Percentiles rank a stretch among this genome's conserved stretches.
Conservation (phyloP, 2,113 vertebrate species). For the Lethenteron camtschaticum region DNA sequence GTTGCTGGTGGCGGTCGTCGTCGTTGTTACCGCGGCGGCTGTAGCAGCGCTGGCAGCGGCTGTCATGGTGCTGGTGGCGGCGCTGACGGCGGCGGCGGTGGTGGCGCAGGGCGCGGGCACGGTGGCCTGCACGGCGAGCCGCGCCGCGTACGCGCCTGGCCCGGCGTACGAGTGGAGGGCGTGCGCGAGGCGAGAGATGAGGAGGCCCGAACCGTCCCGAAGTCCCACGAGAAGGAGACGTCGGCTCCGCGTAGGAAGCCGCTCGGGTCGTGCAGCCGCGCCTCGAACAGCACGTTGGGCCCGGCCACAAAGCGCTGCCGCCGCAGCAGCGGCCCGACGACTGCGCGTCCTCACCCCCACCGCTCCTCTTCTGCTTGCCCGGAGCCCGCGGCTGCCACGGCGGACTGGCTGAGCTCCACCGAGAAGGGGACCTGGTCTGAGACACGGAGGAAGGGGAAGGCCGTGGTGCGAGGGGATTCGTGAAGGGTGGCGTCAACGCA, state of each 20-base stretch:
- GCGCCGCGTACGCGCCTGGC: conserved; percentile 33
- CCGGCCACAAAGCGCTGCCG: conserved; percentile 51
- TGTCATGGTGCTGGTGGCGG: conserved; percentile 15
- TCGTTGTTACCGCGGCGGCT: too few relatives aligned
- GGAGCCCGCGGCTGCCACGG: neutral
- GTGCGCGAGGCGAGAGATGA: conserved; percentile 41
- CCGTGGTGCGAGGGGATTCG: too few relatives aligned
- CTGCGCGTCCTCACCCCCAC: too few relatives aligned
- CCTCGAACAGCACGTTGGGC: conserved; percentile 40
- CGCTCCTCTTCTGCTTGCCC: too few relatives aligned
- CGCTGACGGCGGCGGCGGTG: conserved; percentile 11
- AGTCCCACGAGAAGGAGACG: conserved; percentile 71
- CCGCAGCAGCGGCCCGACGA: neutral
- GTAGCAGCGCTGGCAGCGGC: conserved; percentile 7
- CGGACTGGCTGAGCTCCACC: conserved; percentile 40
- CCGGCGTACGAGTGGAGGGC: conserved; percentile 57
- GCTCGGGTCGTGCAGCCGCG: conserved; percentile 65
- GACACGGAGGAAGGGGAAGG: neutral
- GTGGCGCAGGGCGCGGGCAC: conserved; percentile 38
- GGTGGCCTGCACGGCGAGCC: conserved; percentile 53
- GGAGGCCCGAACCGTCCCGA: conserved; percentile 61
- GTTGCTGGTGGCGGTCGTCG: too few relatives aligned
- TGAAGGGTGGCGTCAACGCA: neutral
- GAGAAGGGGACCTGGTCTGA: conserved; percentile 65
- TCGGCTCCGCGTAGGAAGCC: conserved; percentile 45